Evolutionary conservation across 2,797 vertebrate genomes (phyloP).

Genomic region (Glyptemys insculpta): DNA sequence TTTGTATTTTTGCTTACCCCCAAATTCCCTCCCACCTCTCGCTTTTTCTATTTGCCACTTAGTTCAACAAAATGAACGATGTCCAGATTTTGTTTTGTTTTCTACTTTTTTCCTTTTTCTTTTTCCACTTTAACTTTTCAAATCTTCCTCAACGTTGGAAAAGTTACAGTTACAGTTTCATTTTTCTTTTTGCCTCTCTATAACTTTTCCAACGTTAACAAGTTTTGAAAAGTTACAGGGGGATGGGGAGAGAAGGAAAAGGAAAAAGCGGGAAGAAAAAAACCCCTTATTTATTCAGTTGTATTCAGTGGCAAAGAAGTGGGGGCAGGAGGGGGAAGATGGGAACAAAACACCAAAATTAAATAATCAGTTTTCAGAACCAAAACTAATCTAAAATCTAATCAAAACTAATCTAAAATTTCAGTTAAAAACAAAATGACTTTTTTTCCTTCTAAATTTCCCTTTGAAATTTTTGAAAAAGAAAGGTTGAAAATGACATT

Average conservation of each 20-base stretch:
- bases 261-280: neutral
- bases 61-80: neutral
- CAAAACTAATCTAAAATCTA: too few species aligned
- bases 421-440: neutral
- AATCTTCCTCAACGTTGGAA: neutral
- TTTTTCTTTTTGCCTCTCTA: neutral
- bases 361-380: neutral
- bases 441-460: neutral
- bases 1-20: neutral
- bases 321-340: accelerated
- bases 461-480: neutral
- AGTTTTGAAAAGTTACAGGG: neutral
- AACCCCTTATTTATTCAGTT: neutral
- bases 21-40: neutral
- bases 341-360: neutral
- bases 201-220: neutral
- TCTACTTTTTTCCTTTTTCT: neutral
- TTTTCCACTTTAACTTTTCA: neutral
- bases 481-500: neutral
- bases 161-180: neutral
- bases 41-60: neutral
- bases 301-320: neutral
- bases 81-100: neutral
- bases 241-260: neutral
- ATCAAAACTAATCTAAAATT: neutral